phyloP scores from a whole-genome alignment of 2,797 vertebrate species.

The Coracias cyanogaster region DNA sequence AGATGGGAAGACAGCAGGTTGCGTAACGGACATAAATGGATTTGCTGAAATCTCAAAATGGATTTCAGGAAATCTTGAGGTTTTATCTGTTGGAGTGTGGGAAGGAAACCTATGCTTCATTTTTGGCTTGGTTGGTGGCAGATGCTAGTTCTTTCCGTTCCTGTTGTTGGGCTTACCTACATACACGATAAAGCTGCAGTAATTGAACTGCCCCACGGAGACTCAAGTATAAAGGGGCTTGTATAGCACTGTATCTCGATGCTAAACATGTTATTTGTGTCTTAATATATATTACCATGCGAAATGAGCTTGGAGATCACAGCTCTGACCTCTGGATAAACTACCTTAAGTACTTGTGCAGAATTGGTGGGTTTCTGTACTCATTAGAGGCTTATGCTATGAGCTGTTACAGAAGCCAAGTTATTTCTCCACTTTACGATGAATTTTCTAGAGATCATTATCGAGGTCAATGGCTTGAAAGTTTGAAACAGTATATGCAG shows the following conservation, averaged over 20 bases:
- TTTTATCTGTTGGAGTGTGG: not conserved
- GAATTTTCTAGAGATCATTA: not conserved
- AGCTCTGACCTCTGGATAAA: not conserved
- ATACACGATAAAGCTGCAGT: not conserved
- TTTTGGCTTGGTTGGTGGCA: not conserved
- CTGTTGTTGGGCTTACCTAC: not conserved
- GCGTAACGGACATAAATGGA: not conserved
- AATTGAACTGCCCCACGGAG: not conserved
- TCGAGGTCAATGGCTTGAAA: not conserved
- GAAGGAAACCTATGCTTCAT: slow-evolving; percentile 22
- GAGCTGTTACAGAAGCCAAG: not conserved
- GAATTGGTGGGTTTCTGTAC: not conserved
- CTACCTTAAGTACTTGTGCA: not conserved
- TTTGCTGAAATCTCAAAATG: slow-evolving; percentile 21
- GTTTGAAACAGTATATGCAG: not conserved
- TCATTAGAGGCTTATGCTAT: not conserved
- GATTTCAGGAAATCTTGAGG: slow-evolving; percentile 1
- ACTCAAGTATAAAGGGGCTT: not conserved
- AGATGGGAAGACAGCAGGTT: not conserved
- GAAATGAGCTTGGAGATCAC: slow-evolving; percentile 11
- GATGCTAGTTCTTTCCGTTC: not conserved
- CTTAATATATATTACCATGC: not conserved
- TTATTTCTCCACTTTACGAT: not conserved
- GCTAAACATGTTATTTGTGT: not conserved
- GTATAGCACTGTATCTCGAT: not conserved